Percentiles rank a stretch among this genome's conserved stretches.
phyloP scores from a whole-genome alignment of 2,888 invertebrate species.

The Andrena minutula region DNA sequence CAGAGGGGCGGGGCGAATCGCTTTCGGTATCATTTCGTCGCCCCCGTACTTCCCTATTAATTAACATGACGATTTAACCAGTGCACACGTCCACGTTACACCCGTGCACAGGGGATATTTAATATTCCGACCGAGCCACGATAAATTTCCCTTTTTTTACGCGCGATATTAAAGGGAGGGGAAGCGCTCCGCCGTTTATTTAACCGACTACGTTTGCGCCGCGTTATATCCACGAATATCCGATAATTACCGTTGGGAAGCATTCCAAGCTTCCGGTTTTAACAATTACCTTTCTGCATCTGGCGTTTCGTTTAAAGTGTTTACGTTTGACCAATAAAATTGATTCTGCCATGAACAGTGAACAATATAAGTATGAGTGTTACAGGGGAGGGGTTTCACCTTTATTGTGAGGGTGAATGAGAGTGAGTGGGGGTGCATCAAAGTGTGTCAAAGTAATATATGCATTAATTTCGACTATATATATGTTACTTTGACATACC shows the following conservation, averaged over 20 bases:
- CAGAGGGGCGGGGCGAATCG: constrained; percentile 29
- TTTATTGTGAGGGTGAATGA: too few relatives aligned
- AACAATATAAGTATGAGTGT: too few relatives aligned
- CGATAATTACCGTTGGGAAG: constrained; percentile 2
- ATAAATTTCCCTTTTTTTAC: constrained; percentile 22
- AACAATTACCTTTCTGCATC: not conserved
- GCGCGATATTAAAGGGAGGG: not conserved
- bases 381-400: too few relatives aligned
- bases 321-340: too few relatives aligned
- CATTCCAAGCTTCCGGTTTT: constrained; percentile 2
- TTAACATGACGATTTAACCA: constrained; percentile 67
- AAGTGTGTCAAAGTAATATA: too few relatives aligned
- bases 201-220: constrained; percentile 3
- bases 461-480: too few relatives aligned
- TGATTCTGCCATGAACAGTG: too few relatives aligned
- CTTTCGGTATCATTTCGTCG: constrained; percentile 66
- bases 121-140: constrained; percentile 18
- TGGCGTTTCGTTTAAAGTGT: not conserved
- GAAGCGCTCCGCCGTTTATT: constrained; percentile 4
- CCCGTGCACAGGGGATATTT: constrained; percentile 11
- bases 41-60: constrained; percentile 81
- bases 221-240: not conserved
- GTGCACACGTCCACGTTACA: constrained; percentile 16
- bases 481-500: too few relatives aligned
- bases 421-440: too few relatives aligned